These are phyloP conservation scores for Drosophila nr. medialis DNA, from an alignment of 2,888 invertebrate species.

Conservation along the genomic window DNA sequence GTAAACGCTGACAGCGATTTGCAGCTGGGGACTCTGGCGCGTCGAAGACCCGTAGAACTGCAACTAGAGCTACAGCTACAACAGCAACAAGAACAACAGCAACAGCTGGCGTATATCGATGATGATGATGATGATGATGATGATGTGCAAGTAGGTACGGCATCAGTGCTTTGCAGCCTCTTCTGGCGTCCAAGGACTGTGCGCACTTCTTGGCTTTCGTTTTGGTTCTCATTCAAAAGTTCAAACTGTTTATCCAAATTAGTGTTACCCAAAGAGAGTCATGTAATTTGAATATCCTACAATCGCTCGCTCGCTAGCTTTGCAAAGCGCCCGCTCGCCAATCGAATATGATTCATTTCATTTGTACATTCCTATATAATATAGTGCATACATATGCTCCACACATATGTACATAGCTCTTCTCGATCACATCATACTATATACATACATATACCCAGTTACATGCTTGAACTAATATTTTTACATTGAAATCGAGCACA, in stretches of 20 bases:
- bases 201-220: conserved; percentile 44
- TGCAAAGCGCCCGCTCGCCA: conserved; percentile 29
- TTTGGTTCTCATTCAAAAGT: conserved; percentile 46
- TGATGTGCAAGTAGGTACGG: conserved; percentile 69
- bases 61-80: conserved; percentile 27
- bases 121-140: conserved; percentile 51
- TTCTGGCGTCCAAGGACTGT: conserved; percentile 29
- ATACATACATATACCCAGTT: conserved; percentile 1
- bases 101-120: conserved; percentile 35
- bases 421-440: conserved; percentile 22
- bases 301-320: conserved; percentile 50
- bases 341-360: conserved; percentile 43
- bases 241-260: conserved; percentile 41
- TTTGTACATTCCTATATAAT: conserved; percentile 42
- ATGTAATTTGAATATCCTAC: conserved; percentile 39
- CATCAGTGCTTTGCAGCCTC: conserved; percentile 35
- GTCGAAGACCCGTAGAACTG: conserved; percentile 49
- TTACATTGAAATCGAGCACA: background rate
- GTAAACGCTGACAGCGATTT: conserved; percentile 72
- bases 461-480: conserved; percentile 12
- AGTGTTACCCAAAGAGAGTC: conserved; percentile 32
- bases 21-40: conserved; percentile 62
- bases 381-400: conserved; percentile 4
- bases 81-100: background rate
- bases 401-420: conserved; percentile 21